Conservation (phyloP, 2,113 vertebrate genomes). For the Cyprinodon brontotheroides region DNA sequence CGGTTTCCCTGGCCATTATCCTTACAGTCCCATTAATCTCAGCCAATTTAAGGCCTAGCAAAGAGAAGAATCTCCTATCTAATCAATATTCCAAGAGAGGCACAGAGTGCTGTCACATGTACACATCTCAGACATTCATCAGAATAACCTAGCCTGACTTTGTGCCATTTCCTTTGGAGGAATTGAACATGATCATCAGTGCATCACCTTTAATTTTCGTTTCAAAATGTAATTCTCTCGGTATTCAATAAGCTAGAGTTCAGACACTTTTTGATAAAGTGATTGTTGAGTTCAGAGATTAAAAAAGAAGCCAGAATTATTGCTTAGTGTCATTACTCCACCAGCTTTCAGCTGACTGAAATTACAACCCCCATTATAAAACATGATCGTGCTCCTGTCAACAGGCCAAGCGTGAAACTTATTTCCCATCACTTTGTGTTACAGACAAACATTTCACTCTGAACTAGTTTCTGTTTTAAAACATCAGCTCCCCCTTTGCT, state of each 20-base stretch:
- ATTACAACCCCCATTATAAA: constrained; percentile 26
- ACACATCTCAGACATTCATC: constrained; percentile 15
- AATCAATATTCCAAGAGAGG: constrained; percentile 38
- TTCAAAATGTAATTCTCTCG: background rate
- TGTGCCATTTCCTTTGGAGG: background rate
- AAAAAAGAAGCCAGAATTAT: background rate
- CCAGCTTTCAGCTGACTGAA: background rate
- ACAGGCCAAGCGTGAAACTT: background rate
- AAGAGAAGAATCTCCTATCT: background rate
- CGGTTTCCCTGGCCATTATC: constrained; percentile 21
- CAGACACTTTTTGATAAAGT: background rate
- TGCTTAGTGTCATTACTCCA: background rate
- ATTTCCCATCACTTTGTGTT: constrained; percentile 21
- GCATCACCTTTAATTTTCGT: constrained; percentile 14
- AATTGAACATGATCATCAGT: background rate
- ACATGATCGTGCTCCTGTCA: constrained; percentile 11
- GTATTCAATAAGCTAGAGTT: constrained; percentile 11
- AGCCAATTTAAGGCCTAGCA: constrained; percentile 12
- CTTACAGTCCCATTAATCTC: constrained; percentile 28
- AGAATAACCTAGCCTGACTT: background rate
- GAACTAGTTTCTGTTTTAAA: constrained; percentile 4
- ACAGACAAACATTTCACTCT: constrained; percentile 6
- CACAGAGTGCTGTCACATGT: constrained; percentile 10
- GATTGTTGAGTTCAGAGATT: constrained; percentile 15
- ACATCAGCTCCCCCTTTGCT: constrained; percentile 5